Percentiles rank a stretch among this genome's conserved stretches.
Conservation (phyloP, 2,113 vertebrate genomes). For the Ovis aries region ARS-UI_Ramb_v3.0 NC_056054.1:182105001-182105500, state of each 20-base stretch:
- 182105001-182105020: background rate
- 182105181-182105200: constrained; percentile 81
- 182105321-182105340: constrained; percentile 65
- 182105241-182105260: constrained; percentile 82
- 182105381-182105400: constrained; percentile 25
- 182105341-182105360: constrained; percentile 47
- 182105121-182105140: constrained; percentile 75
- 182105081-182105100: constrained; percentile 73
- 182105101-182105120: constrained; percentile 71
- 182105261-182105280: constrained; percentile 83
- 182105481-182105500: background rate
- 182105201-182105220: constrained; percentile 76
- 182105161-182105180: constrained; percentile 76
- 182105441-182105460: background rate
- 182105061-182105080: constrained; percentile 44
- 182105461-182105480: background rate
- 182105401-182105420: constrained; percentile 13
- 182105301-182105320: constrained; percentile 78
- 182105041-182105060: background rate
- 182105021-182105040: background rate
- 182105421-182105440: constrained; percentile 26
- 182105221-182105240: constrained; percentile 81
- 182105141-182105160: constrained; percentile 75
- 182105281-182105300: constrained; percentile 75
- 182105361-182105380: constrained; percentile 48